These are phyloP conservation scores for Rhinogobio ventralis DNA, from an alignment of 2,797 vertebrate genomes.

Conservation along the genomic window DNA sequence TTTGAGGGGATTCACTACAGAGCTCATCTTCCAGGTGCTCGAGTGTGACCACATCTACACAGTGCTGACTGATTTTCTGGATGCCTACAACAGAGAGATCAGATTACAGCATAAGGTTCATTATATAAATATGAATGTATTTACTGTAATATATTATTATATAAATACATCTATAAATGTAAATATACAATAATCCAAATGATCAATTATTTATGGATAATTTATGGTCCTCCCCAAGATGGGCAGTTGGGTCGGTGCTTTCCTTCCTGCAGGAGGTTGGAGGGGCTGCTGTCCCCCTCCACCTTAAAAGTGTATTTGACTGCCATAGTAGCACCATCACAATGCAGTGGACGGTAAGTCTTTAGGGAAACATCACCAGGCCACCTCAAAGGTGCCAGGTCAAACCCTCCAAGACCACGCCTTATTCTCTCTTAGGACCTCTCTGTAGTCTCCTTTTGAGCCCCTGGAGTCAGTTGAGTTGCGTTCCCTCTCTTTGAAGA, in stretches of 20 bases:
- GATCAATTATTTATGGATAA: background rate
- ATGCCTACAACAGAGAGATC: slow-evolving; percentile 73
- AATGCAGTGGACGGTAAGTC: background rate
- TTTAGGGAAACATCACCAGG: background rate
- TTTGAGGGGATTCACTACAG: slow-evolving; percentile 73
- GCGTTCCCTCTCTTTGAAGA: too few species aligned
- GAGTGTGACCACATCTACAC: slow-evolving; percentile 76
- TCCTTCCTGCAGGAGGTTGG: background rate
- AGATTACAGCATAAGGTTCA: too few species aligned
- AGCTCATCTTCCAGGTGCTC: slow-evolving; percentile 70
- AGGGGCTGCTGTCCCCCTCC: too few species aligned
- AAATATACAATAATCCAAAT: too few species aligned
- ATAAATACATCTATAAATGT: too few species aligned
- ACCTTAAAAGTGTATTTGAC: background rate
- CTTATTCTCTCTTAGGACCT: too few species aligned
- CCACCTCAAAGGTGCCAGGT: background rate
- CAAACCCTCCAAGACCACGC: background rate
- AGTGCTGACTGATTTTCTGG: slow-evolving; percentile 74
- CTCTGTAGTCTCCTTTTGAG: too few species aligned
- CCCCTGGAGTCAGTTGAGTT: too few species aligned
- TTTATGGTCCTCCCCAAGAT: background rate
- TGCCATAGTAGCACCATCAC: too few species aligned
- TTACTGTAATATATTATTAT: too few species aligned
- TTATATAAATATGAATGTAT: too few species aligned
- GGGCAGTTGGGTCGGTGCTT: background rate